A percentile compares a stretch with the other conserved stretches of the same genome.
Conservation (phyloP, 1,140 invertebrate species). For the Araneus ventricosus region DNA sequence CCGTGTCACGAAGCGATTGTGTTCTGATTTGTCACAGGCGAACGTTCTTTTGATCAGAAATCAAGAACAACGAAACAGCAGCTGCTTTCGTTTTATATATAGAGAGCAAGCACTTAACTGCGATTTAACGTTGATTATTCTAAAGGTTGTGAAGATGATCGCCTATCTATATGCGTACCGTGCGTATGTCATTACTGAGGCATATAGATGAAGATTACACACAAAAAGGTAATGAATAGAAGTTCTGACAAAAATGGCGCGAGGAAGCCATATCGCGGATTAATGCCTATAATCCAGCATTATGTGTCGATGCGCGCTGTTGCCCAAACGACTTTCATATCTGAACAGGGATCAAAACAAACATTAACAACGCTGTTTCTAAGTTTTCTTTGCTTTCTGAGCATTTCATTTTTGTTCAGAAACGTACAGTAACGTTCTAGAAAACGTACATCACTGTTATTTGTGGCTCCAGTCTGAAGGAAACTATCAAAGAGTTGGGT, state of each 20-base stretch:
- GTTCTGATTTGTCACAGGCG: not conserved
- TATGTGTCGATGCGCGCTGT: not conserved
- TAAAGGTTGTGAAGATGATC: not conserved
- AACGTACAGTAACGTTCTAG: not conserved
- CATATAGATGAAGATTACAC: not conserved
- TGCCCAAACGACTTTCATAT: not conserved
- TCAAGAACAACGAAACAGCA: not conserved
- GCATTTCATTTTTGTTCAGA: not conserved
- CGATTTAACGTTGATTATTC: not conserved
- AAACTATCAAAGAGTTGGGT: not conserved
- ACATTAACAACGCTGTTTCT: not conserved
- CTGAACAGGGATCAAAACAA: not conserved
- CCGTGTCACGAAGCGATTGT: slow-evolving; percentile 11
- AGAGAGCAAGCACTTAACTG: slow-evolving; percentile 4
- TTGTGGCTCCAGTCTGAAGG: not conserved
- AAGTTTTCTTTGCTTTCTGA: too few relatives aligned
- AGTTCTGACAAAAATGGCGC: not conserved
- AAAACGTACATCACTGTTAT: not conserved
- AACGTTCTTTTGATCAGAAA: not conserved
- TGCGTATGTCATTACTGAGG: not conserved
- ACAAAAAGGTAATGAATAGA: slow-evolving; percentile 16
- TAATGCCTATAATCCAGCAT: not conserved
- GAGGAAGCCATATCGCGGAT: not conserved
- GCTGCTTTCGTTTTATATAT: not conserved
- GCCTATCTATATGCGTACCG: slow-evolving; percentile 4